These are phyloP conservation scores for Xenops minutus DNA, from an alignment of 2,797 vertebrate genomes.

Conservation along the genomic window DNA sequence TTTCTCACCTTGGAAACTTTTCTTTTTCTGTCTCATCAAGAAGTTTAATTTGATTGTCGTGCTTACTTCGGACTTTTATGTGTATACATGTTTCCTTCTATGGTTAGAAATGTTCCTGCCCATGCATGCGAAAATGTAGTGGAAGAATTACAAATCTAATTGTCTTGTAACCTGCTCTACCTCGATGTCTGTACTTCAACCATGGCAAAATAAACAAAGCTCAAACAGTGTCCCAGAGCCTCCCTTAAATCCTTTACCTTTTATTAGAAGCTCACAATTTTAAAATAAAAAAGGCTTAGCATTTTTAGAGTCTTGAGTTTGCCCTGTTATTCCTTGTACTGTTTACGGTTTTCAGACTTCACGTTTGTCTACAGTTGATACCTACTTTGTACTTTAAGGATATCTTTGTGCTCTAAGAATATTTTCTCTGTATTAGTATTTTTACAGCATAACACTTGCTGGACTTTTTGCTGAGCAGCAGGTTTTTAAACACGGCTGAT, in stretches of 20 bases:
- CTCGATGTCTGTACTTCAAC: not conserved
- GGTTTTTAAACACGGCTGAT: not conserved
- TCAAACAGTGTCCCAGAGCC: not conserved
- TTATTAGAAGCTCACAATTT: not conserved
- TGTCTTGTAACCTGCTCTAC: not conserved
- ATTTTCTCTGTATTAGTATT: not conserved
- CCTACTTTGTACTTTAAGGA: not conserved
- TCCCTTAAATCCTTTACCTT: not conserved
- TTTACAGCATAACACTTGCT: not conserved
- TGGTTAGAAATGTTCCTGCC: not conserved
- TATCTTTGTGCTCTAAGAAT: not conserved
- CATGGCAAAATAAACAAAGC: not conserved
- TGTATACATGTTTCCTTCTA: not conserved
- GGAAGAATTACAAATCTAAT: not conserved
- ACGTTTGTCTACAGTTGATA: not conserved
- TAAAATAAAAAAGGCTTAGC: accelerated
- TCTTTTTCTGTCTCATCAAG: not conserved
- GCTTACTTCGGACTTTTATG: not conserved
- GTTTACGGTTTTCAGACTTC: not conserved
- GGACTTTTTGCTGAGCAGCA: not conserved
- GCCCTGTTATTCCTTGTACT: not conserved
- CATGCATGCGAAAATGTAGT: not conserved
- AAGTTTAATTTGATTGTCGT: not conserved
- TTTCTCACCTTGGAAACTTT: not conserved
- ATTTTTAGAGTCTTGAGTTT: not conserved